Percentiles rank a stretch among this genome's conserved stretches.
Conservation (phyloP, 37 sponge, comb jelly and placozoan genomes). For the Aplysina aerophoba region DNA sequence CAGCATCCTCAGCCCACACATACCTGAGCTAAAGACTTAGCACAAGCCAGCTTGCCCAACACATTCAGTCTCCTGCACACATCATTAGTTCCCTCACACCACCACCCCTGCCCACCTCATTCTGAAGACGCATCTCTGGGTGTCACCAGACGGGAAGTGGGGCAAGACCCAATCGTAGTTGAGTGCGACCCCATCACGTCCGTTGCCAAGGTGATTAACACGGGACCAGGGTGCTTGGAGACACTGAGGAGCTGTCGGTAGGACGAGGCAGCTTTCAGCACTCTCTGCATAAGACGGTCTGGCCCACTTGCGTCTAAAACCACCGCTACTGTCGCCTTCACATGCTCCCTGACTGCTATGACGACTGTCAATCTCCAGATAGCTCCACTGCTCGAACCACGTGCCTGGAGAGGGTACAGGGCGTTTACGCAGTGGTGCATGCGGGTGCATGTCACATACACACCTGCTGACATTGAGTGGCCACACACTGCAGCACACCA, state of each 20-base stretch:
- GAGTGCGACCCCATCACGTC: slow-evolving; percentile 80
- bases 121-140: slow-evolving; percentile 81
- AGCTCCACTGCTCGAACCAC: slow-evolving; percentile 74
- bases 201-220: slow-evolving; percentile 98
- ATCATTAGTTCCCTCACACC: slow-evolving; percentile 6
- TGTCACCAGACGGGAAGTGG: slow-evolving; percentile 64
- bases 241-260: slow-evolving; percentile 78
- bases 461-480: neutral
- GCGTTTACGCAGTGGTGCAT: no score
- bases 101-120: slow-evolving; percentile 60
- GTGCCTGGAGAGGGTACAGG: slow-evolving; percentile 20
- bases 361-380: slow-evolving; percentile 63
- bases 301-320: slow-evolving; percentile 66
- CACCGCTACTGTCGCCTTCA: slow-evolving; percentile 36
- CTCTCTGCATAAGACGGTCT: neutral
- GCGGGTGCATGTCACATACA: no score
- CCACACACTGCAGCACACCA: neutral
- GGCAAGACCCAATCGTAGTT: slow-evolving; percentile 88
- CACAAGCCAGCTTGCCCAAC: neutral
- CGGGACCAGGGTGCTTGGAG: slow-evolving; percentile 83
- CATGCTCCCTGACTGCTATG: slow-evolving; percentile 45
- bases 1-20: neutral
- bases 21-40: neutral
- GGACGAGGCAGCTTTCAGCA: slow-evolving; percentile 53
- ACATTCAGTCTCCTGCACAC: neutral